Base-by-base conservation (phyloP, 2,113 vertebrate species). In the Corythoichthys haematopterus region DNA sequence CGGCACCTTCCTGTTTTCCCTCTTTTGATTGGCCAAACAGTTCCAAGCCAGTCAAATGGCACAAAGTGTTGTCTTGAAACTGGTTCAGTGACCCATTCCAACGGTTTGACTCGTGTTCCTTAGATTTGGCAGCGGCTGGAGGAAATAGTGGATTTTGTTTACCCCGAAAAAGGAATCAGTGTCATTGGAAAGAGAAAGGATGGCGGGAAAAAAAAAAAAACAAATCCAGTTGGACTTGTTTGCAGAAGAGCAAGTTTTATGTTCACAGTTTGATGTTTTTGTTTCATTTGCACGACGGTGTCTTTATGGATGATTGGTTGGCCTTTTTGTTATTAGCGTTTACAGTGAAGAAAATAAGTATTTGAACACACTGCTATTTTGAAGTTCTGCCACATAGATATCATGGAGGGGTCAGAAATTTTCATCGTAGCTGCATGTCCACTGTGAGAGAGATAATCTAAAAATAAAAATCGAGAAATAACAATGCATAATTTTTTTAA, bases 61-160 rank as follows among this genome's bases (percentile, higher is more conserved):
- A 3, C 68, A 38, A 36, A 71, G 75, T 76, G 81, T 53, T 74
- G 66, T 33, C 20, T 36, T 47, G 45, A 28, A 61, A 72, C 79
- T 40, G 82, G 67, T 85, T 86, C 74, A 78, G 81, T 76, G 81
- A 67, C 75, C 83, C 84, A 85, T 88, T 79, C 76, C 83, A 78
- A 88, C 84, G 84, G 61, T 78, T 74, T 68, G 78, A 53, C 66
- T 76, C 78, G 68, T 75, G 55, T 73, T 52, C 52, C 72, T 84
- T 66, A 83, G 77, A 83, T 87, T 76, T 88, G 76, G 68, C 59
- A 69, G 71, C 55, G 69, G 58, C 70, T 74, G 60, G 51, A 65
- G 74, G 63, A 66, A 71, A 79, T 64, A 82, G 85, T 84, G 84
- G 78, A 81, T 82, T 74, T 69, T 87, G 78, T 89, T 88, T 76